Conservation (phyloP, 2,888 invertebrate species). For the Mesorhabditis belari region DNA sequence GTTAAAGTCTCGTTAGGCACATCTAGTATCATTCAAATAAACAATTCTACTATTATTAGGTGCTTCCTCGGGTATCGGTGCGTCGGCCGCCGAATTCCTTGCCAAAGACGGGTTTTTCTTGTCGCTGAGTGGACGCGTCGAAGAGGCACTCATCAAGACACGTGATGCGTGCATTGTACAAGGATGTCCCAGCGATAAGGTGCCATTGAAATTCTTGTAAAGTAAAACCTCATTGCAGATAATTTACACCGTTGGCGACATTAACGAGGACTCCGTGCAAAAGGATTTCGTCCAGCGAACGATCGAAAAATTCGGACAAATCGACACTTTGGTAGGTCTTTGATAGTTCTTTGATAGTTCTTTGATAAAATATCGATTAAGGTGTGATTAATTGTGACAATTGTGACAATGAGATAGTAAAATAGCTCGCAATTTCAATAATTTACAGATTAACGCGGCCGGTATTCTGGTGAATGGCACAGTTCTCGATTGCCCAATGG, state of each 20-base stretch:
- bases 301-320: slow-evolving; percentile 34
- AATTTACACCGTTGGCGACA: slow-evolving; percentile 54
- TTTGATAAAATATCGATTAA: background rate
- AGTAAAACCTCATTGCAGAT: slow-evolving; percentile 35
- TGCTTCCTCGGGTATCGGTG: slow-evolving; percentile 45
- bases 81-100: slow-evolving; percentile 37
- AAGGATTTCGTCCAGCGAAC: slow-evolving; percentile 35
- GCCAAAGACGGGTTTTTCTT: slow-evolving; percentile 40
- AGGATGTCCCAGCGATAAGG: slow-evolving; percentile 15
- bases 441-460: slow-evolving; percentile 40
- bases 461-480: slow-evolving; percentile 44
- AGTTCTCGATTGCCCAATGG: slow-evolving; percentile 32
- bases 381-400: background rate
- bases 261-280: slow-evolving; percentile 39
- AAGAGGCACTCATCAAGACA: slow-evolving; percentile 23
- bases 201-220: background rate
- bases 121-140: slow-evolving; percentile 42
- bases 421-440: background rate
- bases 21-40: too few species aligned
- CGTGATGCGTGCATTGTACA: slow-evolving; percentile 10
- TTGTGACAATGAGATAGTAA: background rate
- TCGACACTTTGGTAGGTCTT: slow-evolving; percentile 38
- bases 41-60: slow-evolving; percentile 16
- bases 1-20: too few species aligned
- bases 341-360: background rate